Base-by-base conservation (phyloP, 2,888 invertebrate genomes). In the Drosophila emarginata region DNA sequence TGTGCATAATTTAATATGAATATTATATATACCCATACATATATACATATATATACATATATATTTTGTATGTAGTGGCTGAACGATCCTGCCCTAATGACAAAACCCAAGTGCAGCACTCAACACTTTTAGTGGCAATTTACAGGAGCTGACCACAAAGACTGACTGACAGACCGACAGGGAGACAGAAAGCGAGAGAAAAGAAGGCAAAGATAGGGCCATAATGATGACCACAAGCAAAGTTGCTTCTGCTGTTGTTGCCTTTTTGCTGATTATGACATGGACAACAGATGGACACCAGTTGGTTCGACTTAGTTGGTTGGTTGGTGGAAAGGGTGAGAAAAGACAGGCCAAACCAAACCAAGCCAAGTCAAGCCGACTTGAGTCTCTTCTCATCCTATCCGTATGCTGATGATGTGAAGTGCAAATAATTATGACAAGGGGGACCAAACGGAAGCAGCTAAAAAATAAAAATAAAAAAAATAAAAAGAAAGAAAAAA, bases 41-140 rank as follows among this genome's bases (percentile, higher is more conserved):
- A 15, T 60, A 21, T 61, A 39, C 9, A 11, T 32, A 32, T 32
- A 11, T 9, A 32, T 32, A 2, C 9, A 32, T 9, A 9, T 32
- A 28, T 28, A 6, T 28, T 28, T 28, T 28, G 5, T 28, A 28
- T 28, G 40, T 32, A 50, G 56, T 18, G 45, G 6, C 11, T 21
- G 18, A 45, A 45, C 45, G 45, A 21, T 45, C 45, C 15, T 45
- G 68, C 23, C 78, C 69, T 88, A 88, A 84, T 86, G 86, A 80
- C 82, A 78, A 80, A 74, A 50, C 70, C 76, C 72, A 74, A 88
- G 81, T 77, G 84, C 83, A 77, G 74, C 80, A 77, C 74, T 81
- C 87, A 88, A 88, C 85, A 81, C 85, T 86, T 82, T 88, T 86
- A 88, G 78, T 84, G 87, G 88, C 84, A 88, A 86, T 88, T 88